These are phyloP conservation scores for Mastigias papua DNA, from an alignment of 30 jellyfish, hydroid and myxozoan genomes.

Conservation along the genomic window DNA sequence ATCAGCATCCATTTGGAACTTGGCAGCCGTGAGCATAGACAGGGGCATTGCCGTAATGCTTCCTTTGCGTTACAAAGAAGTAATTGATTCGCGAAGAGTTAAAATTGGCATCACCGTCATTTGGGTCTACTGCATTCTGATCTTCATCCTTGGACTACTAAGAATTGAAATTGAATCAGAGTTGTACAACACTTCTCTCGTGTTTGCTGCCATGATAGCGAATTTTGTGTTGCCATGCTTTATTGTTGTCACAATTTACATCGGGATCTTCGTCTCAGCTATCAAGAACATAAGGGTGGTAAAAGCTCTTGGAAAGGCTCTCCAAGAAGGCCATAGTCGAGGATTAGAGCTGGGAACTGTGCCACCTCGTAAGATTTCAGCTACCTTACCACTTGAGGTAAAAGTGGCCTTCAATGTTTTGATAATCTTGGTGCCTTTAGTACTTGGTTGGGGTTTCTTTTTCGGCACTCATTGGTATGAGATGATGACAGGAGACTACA, in stretches of 20 bases:
- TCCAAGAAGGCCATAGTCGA: slow-evolving; percentile 27
- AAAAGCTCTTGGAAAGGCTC: slow-evolving; percentile 69
- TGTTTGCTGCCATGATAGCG: slow-evolving; percentile 66
- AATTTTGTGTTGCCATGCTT: slow-evolving; percentile 74
- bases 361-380: not conserved
- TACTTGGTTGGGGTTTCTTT: slow-evolving; percentile 88
- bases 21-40: slow-evolving; percentile 91
- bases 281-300: slow-evolving; percentile 62
- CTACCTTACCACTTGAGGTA: slow-evolving; percentile 47
- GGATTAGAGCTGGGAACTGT: not conserved
- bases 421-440: slow-evolving; percentile 79
- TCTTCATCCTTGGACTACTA: slow-evolving; percentile 61
- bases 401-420: slow-evolving; percentile 68
- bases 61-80: slow-evolving; percentile 75
- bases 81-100: slow-evolving; percentile 52
- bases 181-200: slow-evolving; percentile 30
- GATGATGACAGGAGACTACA: slow-evolving; percentile 34
- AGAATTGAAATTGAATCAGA: slow-evolving; percentile 48
- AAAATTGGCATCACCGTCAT: slow-evolving; percentile 11
- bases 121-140: slow-evolving; percentile 66
- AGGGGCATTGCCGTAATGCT: slow-evolving; percentile 88
- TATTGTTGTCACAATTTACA: slow-evolving; percentile 58
- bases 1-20: slow-evolving; percentile 81
- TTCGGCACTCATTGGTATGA: slow-evolving; percentile 88
- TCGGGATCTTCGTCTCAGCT: slow-evolving; percentile 59